Conservation (phyloP, 23 tunicate species). For the Clavelina lepadiformis region DNA sequence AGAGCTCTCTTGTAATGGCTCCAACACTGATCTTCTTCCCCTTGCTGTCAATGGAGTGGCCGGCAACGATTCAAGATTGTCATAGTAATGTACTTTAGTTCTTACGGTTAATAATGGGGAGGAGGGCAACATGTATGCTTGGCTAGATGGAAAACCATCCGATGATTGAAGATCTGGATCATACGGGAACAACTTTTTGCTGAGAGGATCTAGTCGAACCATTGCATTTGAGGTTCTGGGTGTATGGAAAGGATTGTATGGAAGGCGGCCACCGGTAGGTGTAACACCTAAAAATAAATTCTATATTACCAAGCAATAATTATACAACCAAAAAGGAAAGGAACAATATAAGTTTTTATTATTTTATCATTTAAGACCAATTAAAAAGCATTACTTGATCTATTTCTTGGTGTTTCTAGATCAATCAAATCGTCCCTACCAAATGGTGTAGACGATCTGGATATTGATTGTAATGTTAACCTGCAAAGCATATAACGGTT, state of each 20-base stretch:
- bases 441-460: slow-evolving; percentile 54
- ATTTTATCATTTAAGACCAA: too few species aligned
- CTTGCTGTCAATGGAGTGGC: background rate
- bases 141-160: background rate
- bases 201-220: slow-evolving; percentile 30
- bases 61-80: background rate
- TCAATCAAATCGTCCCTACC: slow-evolving; percentile 31
- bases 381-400: slow-evolving; percentile 25
- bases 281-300: slow-evolving; percentile 20
- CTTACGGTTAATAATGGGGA: slow-evolving; percentile 12
- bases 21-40: background rate
- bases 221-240: slow-evolving; percentile 34
- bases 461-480: slow-evolving; percentile 38
- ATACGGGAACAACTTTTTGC: background rate
- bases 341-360: too few species aligned
- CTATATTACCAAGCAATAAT: background rate
- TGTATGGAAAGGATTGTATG: slow-evolving; percentile 5
- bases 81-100: slow-evolving; percentile 14
- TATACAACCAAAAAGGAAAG: too few species aligned
- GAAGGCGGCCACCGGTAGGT: slow-evolving; percentile 17
- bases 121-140: background rate
- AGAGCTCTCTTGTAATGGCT: slow-evolving; percentile 9
- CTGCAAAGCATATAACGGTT: background rate
- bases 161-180: background rate
- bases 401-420: slow-evolving; percentile 30